Evolutionary conservation across 2,113 vertebrate genomes (phyloP).

Genomic region (Hypocryptadius cinnamomeus): DNA sequence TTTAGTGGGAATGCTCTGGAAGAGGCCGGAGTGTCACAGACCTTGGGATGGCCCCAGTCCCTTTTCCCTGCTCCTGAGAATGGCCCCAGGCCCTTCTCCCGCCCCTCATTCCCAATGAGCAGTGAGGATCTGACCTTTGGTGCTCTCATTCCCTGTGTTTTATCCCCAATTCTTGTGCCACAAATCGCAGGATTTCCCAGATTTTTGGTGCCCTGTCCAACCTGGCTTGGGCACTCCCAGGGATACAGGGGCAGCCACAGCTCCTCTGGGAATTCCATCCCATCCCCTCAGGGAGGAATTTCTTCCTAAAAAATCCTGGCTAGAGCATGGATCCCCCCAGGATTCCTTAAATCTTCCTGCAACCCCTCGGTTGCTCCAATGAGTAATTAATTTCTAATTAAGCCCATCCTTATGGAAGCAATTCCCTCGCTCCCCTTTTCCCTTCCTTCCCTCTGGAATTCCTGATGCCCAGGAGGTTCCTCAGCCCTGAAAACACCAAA

Average conservation of each 20-base stretch:
- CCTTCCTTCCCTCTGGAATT: background rate
- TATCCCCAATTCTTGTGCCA: background rate
- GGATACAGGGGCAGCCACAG: background rate
- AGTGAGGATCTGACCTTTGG: background rate
- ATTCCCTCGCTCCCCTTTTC: background rate
- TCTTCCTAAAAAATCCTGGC: background rate
- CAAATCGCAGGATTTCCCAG: background rate
- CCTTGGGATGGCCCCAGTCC: background rate
- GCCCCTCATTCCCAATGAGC: background rate
- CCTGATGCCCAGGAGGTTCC: fast-evolving
- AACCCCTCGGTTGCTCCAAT: background rate
- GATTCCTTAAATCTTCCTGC: background rate
- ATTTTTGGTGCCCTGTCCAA: background rate
- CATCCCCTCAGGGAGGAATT: background rate
- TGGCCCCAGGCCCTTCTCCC: background rate
- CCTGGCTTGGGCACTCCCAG: background rate
- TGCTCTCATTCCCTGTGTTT: background rate
- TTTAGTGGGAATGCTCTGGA: background rate
- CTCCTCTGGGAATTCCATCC: background rate
- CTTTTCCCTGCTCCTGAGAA: background rate
- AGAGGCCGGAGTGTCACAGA: fast-evolving
- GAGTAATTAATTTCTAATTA: background rate
- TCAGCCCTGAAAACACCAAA: background rate
- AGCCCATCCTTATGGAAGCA: background rate
- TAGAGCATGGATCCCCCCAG: background rate